A percentile compares a stretch with the other conserved stretches of the same genome.
Evolutionary conservation across 2,113 vertebrate genomes (phyloP).

Genomic region (Psilopogon haemacephalus): DNA sequence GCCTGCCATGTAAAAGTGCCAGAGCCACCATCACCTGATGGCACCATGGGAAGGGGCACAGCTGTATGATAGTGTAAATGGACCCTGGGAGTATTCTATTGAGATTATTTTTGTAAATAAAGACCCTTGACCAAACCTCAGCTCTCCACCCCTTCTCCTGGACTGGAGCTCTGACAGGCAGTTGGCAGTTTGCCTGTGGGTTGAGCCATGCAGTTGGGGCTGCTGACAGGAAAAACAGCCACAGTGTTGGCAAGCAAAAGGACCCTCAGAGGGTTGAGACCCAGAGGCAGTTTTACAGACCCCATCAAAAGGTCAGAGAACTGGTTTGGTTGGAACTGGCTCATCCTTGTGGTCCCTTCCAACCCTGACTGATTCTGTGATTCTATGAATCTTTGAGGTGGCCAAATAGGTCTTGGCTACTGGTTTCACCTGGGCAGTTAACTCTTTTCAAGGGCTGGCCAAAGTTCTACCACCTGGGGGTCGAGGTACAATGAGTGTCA

Average conservation of each 20-base stretch:
- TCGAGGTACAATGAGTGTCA: not conserved
- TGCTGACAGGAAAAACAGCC: not conserved
- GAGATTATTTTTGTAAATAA: constrained; percentile 85
- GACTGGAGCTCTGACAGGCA: not conserved
- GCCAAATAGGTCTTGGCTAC: not conserved
- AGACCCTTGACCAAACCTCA: constrained; percentile 68
- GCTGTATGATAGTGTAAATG: constrained; percentile 80
- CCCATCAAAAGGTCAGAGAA: too few species aligned
- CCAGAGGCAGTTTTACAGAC: too few species aligned
- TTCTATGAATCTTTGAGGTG: too few species aligned
- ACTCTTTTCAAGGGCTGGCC: not conserved
- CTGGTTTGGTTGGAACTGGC: too few species aligned
- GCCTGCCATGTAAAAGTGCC: constrained; percentile 54
- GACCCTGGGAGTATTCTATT: constrained; percentile 78
- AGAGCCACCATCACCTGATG: constrained; percentile 40
- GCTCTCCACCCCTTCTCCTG: not conserved
- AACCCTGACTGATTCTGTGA: too few species aligned
- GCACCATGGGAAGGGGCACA: constrained; percentile 46
- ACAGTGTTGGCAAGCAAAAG: not conserved
- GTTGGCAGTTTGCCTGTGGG: not conserved
- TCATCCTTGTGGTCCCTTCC: too few species aligned
- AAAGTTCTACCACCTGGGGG: accelerated
- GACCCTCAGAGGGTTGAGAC: not conserved
- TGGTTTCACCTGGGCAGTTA: not conserved
- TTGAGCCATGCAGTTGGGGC: not conserved